Evolutionary conservation across 2,888 invertebrate species (phyloP).

Genomic region (Torymus auratus): DNA sequence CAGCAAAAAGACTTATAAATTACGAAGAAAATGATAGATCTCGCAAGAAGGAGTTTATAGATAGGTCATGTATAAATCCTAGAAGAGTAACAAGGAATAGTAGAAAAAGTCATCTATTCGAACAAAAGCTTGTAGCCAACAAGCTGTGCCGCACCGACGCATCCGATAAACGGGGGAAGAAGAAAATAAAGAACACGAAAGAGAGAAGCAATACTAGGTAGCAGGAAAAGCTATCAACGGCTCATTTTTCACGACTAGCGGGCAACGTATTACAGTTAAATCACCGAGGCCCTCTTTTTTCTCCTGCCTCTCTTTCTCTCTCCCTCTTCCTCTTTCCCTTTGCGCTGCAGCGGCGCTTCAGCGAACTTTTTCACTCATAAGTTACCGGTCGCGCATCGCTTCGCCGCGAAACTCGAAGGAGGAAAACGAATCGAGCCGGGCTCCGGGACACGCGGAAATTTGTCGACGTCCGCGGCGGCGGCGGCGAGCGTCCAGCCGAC

Average conservation of each 20-base stretch:
- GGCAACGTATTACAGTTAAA: constrained; percentile 48
- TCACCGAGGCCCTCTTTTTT: constrained; percentile 12
- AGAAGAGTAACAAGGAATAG: no score
- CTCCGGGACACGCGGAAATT: constrained; percentile 30
- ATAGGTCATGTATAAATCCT: no score
- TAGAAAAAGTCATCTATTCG: no score
- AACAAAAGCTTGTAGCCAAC: background rate
- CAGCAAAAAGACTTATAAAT: no score
- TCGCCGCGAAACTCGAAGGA: constrained; percentile 13
- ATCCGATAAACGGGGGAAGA: no score
- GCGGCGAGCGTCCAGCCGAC: constrained; percentile 22
- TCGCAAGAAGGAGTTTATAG: no score
- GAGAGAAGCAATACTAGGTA: background rate
- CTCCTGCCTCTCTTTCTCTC: background rate
- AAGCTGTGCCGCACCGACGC: background rate
- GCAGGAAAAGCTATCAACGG: constrained; percentile 37
- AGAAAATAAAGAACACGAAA: background rate
- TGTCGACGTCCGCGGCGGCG: constrained; percentile 36
- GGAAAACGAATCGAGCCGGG: background rate
- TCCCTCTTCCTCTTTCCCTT: background rate
- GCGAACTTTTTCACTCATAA: constrained; percentile 49
- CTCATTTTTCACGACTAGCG: constrained; percentile 30
- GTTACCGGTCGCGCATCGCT: constrained; percentile 34
- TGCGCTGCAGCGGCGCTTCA: background rate
- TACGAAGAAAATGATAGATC: no score